Base-by-base conservation (phyloP, 2,888 invertebrate species). In the Gandaritis pyraliata region DNA sequence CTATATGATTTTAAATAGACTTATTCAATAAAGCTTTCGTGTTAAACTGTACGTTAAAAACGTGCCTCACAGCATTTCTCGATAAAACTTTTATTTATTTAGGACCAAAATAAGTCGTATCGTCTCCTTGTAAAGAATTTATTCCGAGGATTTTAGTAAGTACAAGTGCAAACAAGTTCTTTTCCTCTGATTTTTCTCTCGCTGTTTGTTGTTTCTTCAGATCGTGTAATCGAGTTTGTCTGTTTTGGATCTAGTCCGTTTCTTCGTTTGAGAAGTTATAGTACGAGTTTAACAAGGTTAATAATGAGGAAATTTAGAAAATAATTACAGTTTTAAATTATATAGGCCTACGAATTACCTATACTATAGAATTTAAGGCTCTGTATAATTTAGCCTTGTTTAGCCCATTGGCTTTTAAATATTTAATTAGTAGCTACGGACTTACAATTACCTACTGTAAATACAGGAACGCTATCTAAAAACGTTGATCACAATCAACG, bases 201-300 rank as follows among this genome's bases (percentile, higher is more conserved):
- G 76, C 72, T 86, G 81, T 86, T 86, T 87, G 83, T 85, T 85
- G 79, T 85, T 87, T 83, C 82, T 78, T 81, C 83, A 83, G 81
- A 87, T 85, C 77, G 75, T 66, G 80, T 88, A 86, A 87, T 87
- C 83, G 83, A 82, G 84, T 87, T 53, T 78, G 77, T 80, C 79
- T 83, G 77, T 78, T 80, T 82, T 71, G 70, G 70, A 76, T 81
- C 72, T 75, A 70, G 76, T 71, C 72, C 73, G 73, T 74, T 77
- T 70, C 70, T 72, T 72, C 39, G 50, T 6, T 16, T 43, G 16
- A 45, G 16, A 41, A 39, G 69, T 75, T 76, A 75, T 74, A 65
- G 1, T 33, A 23, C 23, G 0, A 39, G 13, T 7, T 2, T 43
- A 43, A 10, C 13, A 43, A 16, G 16, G 16, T 16, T 16, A 16